Evolutionary conservation across 2,797 vertebrate genomes (phyloP).

Genomic region (Periparus ater): DNA sequence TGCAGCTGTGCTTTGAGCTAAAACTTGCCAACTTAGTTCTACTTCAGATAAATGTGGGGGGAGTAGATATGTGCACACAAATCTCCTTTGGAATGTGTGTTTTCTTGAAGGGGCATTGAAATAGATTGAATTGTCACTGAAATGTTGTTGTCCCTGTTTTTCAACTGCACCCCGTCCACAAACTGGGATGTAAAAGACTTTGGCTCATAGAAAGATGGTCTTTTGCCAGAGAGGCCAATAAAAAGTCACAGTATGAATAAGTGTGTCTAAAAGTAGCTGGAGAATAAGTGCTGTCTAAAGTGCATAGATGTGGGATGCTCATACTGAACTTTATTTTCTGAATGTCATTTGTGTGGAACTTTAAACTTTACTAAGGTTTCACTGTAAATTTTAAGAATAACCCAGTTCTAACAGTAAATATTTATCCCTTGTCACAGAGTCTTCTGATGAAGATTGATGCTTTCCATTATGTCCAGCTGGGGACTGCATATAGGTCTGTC

Average conservation of each 20-base stretch:
- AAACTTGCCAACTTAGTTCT: not conserved
- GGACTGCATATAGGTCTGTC: slow-evolving; percentile 81
- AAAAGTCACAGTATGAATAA: not conserved
- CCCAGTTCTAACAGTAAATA: not conserved
- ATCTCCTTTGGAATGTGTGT: not conserved
- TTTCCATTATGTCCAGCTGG: slow-evolving; percentile 83
- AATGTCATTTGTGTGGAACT: not conserved
- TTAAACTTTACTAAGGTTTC: not conserved
- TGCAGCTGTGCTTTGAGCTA: not conserved
- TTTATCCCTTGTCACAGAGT: slow-evolving; percentile 65
- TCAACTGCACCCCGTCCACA: not conserved
- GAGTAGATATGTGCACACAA: not conserved
- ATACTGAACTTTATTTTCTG: not conserved
- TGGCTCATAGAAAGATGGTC: not conserved
- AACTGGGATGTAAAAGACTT: not conserved
- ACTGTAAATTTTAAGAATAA: not conserved
- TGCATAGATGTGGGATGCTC: not conserved
- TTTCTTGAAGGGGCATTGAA: not conserved
- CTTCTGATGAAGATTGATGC: slow-evolving; percentile 85
- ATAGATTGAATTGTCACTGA: not conserved
- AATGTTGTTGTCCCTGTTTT: not conserved
- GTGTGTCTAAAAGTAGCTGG: not conserved
- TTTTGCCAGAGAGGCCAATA: not conserved
- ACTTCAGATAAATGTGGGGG: not conserved
- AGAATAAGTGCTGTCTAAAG: not conserved